phyloP scores from a whole-genome alignment of 2,113 vertebrate genomes.

The Phocoena phocoena region DNA sequence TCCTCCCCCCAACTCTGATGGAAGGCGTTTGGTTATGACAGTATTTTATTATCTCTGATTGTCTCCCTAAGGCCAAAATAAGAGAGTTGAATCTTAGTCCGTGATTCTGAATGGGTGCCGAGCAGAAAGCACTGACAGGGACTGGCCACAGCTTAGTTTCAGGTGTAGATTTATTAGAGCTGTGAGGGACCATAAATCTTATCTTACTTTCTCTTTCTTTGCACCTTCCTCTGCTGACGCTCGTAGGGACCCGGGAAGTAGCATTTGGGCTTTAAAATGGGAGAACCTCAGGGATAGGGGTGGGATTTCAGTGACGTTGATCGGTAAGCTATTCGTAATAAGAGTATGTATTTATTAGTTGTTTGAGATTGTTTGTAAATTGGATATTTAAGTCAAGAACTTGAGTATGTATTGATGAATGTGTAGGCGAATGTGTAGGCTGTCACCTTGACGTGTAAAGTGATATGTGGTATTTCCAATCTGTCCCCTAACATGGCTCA shows the following conservation, averaged over 20 bases:
- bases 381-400: background rate
- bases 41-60: background rate
- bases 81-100: background rate
- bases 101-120: background rate
- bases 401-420: background rate
- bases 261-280: background rate
- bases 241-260: background rate
- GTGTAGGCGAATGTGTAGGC: background rate
- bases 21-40: background rate
- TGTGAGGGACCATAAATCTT: background rate
- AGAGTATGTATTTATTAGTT: background rate
- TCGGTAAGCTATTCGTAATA: background rate
- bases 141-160: background rate
- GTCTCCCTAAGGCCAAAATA: background rate
- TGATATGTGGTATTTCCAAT: background rate
- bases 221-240: background rate
- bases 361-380: slow-evolving; percentile 30
- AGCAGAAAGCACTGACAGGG: background rate
- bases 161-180: background rate
- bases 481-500: background rate
- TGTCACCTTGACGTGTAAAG: background rate
- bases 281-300: background rate
- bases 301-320: slow-evolving; percentile 9
- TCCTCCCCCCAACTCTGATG: background rate
- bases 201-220: background rate